These are phyloP conservation scores for Brachystomella parvula DNA, from an alignment of 1,140 invertebrate species.

Conservation along the genomic window DNA sequence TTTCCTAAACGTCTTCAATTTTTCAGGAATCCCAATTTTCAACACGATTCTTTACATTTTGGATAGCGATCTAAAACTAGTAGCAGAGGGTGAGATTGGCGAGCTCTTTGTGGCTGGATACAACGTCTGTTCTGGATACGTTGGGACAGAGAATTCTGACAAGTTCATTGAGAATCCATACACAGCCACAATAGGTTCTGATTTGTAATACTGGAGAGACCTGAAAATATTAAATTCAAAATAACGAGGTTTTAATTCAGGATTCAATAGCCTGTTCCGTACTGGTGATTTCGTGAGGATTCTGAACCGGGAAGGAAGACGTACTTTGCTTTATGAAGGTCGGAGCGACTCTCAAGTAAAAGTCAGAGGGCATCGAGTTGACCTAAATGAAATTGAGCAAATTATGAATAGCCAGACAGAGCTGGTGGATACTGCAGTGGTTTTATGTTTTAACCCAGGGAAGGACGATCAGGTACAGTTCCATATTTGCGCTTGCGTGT, in stretches of 20 bases:
- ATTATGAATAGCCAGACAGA: constrained; percentile 49
- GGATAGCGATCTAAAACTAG: constrained; percentile 58
- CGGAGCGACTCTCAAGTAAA: constrained; percentile 79
- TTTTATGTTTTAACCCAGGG: constrained; percentile 68
- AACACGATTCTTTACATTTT: constrained; percentile 72
- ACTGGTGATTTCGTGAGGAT: constrained; percentile 75
- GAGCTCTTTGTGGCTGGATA: constrained; percentile 68
- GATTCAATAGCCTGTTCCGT: constrained; percentile 51
- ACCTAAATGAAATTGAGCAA: constrained; percentile 71
- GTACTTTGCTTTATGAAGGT: constrained; percentile 60
- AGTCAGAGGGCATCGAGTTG: constrained; percentile 72
- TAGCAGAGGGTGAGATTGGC: constrained; percentile 61
- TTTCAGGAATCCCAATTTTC: constrained; percentile 57
- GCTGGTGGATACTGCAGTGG: constrained; percentile 56
- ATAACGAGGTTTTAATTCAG: constrained; percentile 15
- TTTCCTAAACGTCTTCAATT: constrained; percentile 7
- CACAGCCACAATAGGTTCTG: constrained; percentile 55
- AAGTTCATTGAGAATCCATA: constrained; percentile 65
- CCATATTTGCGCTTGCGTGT: background rate
- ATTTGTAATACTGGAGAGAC: background rate
- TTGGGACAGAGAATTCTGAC: constrained; percentile 60
- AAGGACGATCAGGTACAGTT: constrained; percentile 53
- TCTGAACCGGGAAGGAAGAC: constrained; percentile 43
- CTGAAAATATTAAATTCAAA: background rate
- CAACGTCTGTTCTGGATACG: constrained; percentile 70